These are phyloP conservation scores for Chiloscyllium plagiosum DNA, from an alignment of 2,113 vertebrate species.

Conservation along the genomic window DNA sequence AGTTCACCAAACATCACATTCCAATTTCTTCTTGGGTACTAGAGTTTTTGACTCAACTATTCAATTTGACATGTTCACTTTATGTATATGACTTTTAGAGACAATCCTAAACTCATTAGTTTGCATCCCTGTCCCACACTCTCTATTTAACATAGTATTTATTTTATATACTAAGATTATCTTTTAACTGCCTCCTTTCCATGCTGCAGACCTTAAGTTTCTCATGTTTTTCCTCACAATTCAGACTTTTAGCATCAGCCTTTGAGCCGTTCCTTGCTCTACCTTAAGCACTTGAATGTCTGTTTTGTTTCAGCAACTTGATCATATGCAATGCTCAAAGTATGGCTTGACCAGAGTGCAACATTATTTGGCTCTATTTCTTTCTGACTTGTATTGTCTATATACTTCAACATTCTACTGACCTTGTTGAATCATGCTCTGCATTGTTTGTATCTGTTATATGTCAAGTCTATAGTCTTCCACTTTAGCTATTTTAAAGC, in stretches of 20 bases:
- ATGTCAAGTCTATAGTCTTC: slow-evolving; percentile 1
- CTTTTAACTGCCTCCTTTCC: not conserved
- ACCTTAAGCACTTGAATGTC: not conserved
- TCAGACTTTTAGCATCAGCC: not conserved
- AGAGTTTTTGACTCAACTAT: not conserved
- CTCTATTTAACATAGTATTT: not conserved
- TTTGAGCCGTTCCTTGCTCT: not conserved
- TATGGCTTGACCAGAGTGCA: not conserved
- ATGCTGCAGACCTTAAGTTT: not conserved
- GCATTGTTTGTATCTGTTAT: not conserved
- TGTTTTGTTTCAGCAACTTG: not conserved
- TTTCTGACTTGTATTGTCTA: not conserved
- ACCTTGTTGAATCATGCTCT: not conserved
- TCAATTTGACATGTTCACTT: not conserved
- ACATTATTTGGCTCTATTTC: not conserved
- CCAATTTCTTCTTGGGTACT: not conserved
- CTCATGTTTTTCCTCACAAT: not conserved
- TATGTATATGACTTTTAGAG: not conserved
- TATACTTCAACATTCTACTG: not conserved
- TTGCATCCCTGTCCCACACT: not conserved
- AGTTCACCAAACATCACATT: not conserved
- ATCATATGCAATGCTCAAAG: not conserved
- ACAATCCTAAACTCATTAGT: not conserved
- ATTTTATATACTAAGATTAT: not conserved
- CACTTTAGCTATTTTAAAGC: not conserved